Evolutionary conservation across 1,140 invertebrate genomes (phyloP).

Genomic region (Caenorhabditis tropicalis): DNA sequence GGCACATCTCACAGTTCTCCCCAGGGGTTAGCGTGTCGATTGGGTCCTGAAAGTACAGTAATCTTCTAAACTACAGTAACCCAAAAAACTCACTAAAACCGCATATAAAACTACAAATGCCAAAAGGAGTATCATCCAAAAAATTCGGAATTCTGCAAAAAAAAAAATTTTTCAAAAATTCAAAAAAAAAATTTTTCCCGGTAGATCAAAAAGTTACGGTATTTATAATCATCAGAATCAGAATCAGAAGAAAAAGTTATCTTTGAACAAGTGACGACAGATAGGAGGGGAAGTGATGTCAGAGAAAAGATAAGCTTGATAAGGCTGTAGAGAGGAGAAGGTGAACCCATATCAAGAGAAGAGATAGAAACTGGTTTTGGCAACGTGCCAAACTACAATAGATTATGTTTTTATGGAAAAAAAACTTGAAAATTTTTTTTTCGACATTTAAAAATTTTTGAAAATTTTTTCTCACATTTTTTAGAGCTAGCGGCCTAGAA

Average conservation of each 20-base stretch:
- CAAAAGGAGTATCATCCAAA: not conserved
- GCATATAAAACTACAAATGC: not conserved
- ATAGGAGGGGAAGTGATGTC: not conserved
- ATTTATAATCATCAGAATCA: not conserved
- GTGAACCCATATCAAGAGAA: not conserved
- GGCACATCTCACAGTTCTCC: slow-evolving; percentile 52
- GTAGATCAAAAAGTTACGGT: slow-evolving; percentile 8
- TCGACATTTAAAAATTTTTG: no score
- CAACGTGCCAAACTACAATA: not conserved
- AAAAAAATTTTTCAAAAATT: not conserved
- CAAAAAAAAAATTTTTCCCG: no score
- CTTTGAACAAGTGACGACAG: slow-evolving; percentile 24
- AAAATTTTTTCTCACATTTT: no score
- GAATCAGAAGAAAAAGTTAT: not conserved
- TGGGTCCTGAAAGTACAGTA: slow-evolving; percentile 15
- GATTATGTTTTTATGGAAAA: not conserved
- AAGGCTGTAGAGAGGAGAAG: no score
- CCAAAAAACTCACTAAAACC: not conserved
- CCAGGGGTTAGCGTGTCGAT: slow-evolving; percentile 33
- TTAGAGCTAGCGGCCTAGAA: no score
- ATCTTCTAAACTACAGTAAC: not conserved
- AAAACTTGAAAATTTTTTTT: not conserved
- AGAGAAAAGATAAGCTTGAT: not conserved
- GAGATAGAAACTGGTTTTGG: not conserved
- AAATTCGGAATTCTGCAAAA: not conserved